A percentile compares a stretch with the other conserved stretches of the same genome.
Evolutionary conservation across 1,140 invertebrate species (phyloP).

Genomic region (Leptinotarsa defecta): DNA sequence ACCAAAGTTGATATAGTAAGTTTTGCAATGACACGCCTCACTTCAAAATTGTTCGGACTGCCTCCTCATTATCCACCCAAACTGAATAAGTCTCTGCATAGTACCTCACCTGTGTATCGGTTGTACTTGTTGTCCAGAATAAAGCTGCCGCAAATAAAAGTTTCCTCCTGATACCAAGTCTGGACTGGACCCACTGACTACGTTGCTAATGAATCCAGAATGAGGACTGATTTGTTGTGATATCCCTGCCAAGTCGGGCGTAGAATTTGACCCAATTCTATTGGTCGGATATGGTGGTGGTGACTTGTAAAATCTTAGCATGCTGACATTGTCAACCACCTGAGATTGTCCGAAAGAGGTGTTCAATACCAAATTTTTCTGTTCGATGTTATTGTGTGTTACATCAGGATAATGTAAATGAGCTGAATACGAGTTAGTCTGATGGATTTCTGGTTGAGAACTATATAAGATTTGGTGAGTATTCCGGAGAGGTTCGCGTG

Average conservation of each 20-base stretch:
- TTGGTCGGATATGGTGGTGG: conserved; percentile 77
- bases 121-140: conserved; percentile 50
- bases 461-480: conserved; percentile 60
- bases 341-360: conserved; percentile 46
- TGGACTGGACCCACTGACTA: conserved; percentile 76
- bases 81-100: no score
- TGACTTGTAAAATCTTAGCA: conserved; percentile 76
- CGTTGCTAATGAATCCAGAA: conserved; percentile 49
- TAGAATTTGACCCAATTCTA: conserved; percentile 65
- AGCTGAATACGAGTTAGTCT: conserved; percentile 50
- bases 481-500: conserved; percentile 48
- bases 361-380: conserved; percentile 46
- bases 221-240: conserved; percentile 57
- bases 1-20: no score
- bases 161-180: conserved; percentile 71
- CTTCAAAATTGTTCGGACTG: no score
- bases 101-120: conserved; percentile 49
- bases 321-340: conserved; percentile 61
- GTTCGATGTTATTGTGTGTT: conserved; percentile 61
- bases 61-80: no score
- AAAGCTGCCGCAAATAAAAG: conserved; percentile 58
- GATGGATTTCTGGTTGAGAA: conserved; percentile 69
- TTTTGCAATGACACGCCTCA: no score
- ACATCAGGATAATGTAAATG: conserved; percentile 65
- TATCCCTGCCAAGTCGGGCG: conserved; percentile 77